These are phyloP conservation scores for Xanthorhoe spadicearia DNA, from an alignment of 2,888 invertebrate genomes.

Conservation along the genomic window DNA sequence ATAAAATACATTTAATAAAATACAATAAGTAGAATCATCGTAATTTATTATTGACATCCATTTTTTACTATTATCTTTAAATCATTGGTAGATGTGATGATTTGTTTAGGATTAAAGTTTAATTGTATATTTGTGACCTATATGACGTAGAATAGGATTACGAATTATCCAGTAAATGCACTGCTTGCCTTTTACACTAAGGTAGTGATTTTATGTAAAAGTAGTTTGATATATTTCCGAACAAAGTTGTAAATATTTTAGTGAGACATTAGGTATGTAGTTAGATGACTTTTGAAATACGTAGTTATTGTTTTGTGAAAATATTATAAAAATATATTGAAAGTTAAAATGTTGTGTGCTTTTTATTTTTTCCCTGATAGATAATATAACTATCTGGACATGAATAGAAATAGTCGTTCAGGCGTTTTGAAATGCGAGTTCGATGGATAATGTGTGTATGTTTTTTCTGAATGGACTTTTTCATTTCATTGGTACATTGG, in stretches of 20 bases:
- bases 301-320: slow-evolving; percentile 79
- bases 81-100: slow-evolving; percentile 6
- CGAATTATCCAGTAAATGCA: slow-evolving; percentile 34
- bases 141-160: slow-evolving; percentile 38
- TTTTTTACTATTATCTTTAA: not conserved
- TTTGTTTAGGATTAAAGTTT: too few relatives aligned
- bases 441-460: too few relatives aligned
- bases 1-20: not conserved
- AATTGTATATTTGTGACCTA: slow-evolving; percentile 66
- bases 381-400: too few relatives aligned
- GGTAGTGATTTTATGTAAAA: slow-evolving; percentile 24
- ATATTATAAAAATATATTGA: slow-evolving; percentile 80
- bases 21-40: slow-evolving; percentile 1
- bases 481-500: too few relatives aligned
- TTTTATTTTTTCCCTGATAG: slow-evolving; percentile 49
- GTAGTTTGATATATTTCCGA: slow-evolving; percentile 33
- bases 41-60: slow-evolving; percentile 7
- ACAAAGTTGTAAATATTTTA: slow-evolving; percentile 73
- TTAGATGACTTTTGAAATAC: slow-evolving; percentile 68
- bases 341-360: slow-evolving; percentile 68
- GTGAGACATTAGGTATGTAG: slow-evolving; percentile 63
- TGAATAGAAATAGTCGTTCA: too few relatives aligned
- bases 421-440: too few relatives aligned
- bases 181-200: slow-evolving; percentile 22
- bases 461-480: too few relatives aligned